Conservation (phyloP, 2,888 invertebrate genomes). For the Dasysyrphus albostriatus region DNA sequence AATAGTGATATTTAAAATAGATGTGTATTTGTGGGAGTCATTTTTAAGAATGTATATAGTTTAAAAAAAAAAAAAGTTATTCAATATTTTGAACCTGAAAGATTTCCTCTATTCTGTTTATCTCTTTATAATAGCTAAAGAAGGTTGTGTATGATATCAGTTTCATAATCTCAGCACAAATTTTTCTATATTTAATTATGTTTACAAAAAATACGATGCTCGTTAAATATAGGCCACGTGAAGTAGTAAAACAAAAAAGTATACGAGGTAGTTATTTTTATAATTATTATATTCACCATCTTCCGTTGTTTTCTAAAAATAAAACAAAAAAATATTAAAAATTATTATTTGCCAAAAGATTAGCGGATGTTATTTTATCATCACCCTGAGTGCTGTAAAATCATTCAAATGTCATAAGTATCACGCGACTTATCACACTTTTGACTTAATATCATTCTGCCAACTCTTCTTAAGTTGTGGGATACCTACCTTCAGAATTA, state of each 20-base stretch:
- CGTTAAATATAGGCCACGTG: background rate
- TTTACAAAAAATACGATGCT: too few species aligned
- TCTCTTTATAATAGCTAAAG: too few species aligned
- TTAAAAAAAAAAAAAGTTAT: too few species aligned
- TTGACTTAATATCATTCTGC: conserved; percentile 42
- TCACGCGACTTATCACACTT: conserved; percentile 72
- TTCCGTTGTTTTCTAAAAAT: conserved; percentile 50
- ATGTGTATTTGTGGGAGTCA: too few species aligned
- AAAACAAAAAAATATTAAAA: conserved; percentile 24
- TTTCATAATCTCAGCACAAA: too few species aligned
- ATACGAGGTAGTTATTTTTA: background rate
- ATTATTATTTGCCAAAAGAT: conserved; percentile 40
- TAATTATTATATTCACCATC: conserved; percentile 11
- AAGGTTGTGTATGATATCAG: too few species aligned
- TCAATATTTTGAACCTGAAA: too few species aligned
- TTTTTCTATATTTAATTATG: too few species aligned
- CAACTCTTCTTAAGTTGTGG: background rate
- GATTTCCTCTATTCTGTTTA: too few species aligned
- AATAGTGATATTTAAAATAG: too few species aligned
- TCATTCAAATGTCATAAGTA: conserved; percentile 69
- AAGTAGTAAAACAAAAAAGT: conserved; percentile 11
- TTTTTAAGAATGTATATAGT: too few species aligned
- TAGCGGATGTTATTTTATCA: conserved; percentile 43
- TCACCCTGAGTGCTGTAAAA: conserved; percentile 58
- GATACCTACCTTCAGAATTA: background rate